A percentile compares a stretch with the other conserved stretches of the same genome.
These are phyloP conservation scores for Cabera pusaria DNA, from an alignment of 2,888 invertebrate genomes.

Conservation along the genomic window DNA sequence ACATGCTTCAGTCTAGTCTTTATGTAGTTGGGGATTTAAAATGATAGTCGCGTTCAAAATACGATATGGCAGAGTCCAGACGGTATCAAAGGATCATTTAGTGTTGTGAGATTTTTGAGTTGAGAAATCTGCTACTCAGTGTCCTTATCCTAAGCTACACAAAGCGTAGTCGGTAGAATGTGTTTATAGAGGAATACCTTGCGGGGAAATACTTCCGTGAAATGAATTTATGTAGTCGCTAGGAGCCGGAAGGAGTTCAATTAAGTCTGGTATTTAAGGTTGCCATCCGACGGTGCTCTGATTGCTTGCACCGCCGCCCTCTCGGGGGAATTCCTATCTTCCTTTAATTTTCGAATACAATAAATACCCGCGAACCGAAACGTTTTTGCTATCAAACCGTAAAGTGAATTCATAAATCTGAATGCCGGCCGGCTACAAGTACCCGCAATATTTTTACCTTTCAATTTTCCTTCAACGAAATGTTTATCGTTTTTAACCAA, in stretches of 20 bases:
- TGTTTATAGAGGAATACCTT: constrained; percentile 59
- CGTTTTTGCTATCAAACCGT: constrained; percentile 50
- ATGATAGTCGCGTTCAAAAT: constrained; percentile 47
- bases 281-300: constrained; percentile 73
- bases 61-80: constrained; percentile 41
- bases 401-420: constrained; percentile 41
- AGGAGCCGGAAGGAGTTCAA: constrained; percentile 77
- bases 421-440: constrained; percentile 28
- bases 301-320: constrained; percentile 60
- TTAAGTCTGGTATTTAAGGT: constrained; percentile 82
- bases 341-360: constrained; percentile 80
- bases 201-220: constrained; percentile 64
- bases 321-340: constrained; percentile 62
- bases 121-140: constrained; percentile 26
- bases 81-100: constrained; percentile 45
- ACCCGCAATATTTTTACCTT: constrained; percentile 28
- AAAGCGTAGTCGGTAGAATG: constrained; percentile 12
- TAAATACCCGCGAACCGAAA: constrained; percentile 67
- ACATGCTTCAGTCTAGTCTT: constrained; percentile 49
- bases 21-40: constrained; percentile 46
- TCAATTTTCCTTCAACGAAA: constrained; percentile 21
- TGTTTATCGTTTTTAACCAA: constrained; percentile 22
- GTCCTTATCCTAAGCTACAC: constrained; percentile 7
- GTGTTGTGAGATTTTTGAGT: constrained; percentile 38
- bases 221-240: constrained; percentile 72